These are phyloP conservation scores for Eulemur mongoz DNA, from an alignment of 2,797 vertebrate species.

Conservation along the genomic window DNA sequence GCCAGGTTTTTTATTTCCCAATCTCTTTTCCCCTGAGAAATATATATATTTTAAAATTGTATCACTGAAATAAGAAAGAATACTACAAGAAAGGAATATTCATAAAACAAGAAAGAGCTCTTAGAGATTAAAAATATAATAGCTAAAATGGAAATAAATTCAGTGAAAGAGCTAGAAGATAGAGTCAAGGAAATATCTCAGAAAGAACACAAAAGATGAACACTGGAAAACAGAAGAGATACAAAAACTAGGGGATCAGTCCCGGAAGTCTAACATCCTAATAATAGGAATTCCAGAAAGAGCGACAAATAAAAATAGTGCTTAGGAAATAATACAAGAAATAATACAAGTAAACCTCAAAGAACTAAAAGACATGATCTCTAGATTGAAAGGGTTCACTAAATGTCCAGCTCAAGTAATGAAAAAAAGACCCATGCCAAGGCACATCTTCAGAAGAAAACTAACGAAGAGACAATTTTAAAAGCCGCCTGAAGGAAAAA, in stretches of 20 bases:
- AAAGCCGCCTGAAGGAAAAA: neutral
- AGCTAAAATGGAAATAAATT: neutral
- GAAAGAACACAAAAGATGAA: conserved; percentile 22
- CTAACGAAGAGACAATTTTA: neutral
- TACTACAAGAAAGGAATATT: neutral
- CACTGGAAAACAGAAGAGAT: neutral
- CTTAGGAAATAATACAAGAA: neutral
- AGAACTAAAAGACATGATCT: neutral
- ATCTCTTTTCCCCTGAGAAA: neutral
- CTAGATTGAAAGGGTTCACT: neutral
- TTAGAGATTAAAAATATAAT: neutral
- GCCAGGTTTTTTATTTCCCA: neutral
- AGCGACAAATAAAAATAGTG: neutral
- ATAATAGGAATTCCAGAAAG: neutral
- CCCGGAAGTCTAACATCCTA: neutral
- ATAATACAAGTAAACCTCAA: neutral
- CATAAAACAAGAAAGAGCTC: neutral
- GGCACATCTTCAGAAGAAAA: neutral
- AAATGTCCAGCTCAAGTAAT: neutral
- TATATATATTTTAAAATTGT: neutral
- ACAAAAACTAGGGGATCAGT: neutral
- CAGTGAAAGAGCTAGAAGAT: neutral
- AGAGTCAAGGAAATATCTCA: neutral
- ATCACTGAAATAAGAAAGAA: neutral
- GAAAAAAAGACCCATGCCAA: neutral